Base-by-base conservation (phyloP, 2,113 vertebrate genomes). In the Dendrocopos noguchii region DNA sequence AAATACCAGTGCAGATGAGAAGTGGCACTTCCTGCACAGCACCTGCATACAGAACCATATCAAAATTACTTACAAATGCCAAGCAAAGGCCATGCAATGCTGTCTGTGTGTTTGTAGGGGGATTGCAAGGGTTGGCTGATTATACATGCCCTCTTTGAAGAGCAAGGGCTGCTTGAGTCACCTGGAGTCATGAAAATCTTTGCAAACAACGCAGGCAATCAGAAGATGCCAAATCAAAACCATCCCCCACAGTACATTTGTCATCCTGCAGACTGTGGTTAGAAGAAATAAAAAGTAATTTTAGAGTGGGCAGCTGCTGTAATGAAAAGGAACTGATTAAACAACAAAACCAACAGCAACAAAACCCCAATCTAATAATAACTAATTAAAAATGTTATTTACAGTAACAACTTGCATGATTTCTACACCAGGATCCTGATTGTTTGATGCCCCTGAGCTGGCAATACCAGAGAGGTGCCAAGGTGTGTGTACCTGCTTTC, bases 401-500 rank as follows among this genome's bases (percentile, higher is more conserved):
- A 20, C 21, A 67, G 31, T 83, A 59, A 86, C 82, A 88, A 24
- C 24, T 28, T 0, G 0, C 22, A 5, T 53, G 8, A 29, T 59
- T 68, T 34, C 77, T 75, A 7, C 0, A 3, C 25, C 28, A 73
- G 53, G 63, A 22, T 57, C 33, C 36, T n/a, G 31, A 20, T 5
- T 9, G 7, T n/a, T 25, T 19, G 61, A 31, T 63, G 60, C 5
- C 39, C 70, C 34, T 9, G 16, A 84, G 65, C 31, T 74, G 78
- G 42, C 42, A 56, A 53, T 19, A 28, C 74, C 2, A 4, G 44
- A 64, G 75, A 3, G 3, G 21, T 60, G n/a, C 24, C 36, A 22
- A 20, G 64, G 10, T 50, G 13, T n/a, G 19, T 56, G n/a, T 27
- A 46, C 4, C 12, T 0, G 0, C 55, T 68, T 80, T 47, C 25